These are phyloP conservation scores for Semnornis frantzii DNA, from an alignment of 2,113 vertebrate genomes.

Conservation along the genomic window DNA sequence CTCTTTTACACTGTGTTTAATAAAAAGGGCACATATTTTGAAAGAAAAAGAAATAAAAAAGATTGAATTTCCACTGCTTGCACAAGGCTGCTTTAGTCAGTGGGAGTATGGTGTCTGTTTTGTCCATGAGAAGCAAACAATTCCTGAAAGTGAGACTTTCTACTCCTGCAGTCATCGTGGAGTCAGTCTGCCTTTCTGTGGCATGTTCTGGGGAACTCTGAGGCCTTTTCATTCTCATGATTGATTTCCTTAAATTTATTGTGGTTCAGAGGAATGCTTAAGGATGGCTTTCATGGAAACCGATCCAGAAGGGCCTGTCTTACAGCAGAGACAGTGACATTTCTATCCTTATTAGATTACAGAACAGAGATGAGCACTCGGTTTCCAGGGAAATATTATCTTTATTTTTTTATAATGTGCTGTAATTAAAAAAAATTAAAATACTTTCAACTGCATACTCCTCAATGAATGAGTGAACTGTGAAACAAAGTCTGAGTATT, in stretches of 20 bases:
- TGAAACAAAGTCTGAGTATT: neutral
- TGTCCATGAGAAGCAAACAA: neutral
- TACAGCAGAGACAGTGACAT: neutral
- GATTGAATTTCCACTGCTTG: neutral
- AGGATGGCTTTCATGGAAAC: neutral
- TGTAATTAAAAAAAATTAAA: conserved; percentile 17
- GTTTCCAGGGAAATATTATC: conserved; percentile 41
- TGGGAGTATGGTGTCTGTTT: neutral
- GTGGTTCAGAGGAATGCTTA: conserved; percentile 1
- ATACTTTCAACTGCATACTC: neutral
- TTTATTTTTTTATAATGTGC: conserved; percentile 18
- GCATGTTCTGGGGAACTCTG: neutral
- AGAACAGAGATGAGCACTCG: conserved; percentile 1
- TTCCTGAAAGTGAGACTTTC: neutral
- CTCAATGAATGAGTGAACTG: neutral
- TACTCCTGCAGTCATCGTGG: neutral
- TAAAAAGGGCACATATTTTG: neutral
- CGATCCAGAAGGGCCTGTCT: conserved; percentile 26
- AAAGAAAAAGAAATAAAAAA: neutral
- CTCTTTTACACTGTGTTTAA: neutral
- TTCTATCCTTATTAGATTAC: conserved; percentile 22
- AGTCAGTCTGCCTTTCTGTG: neutral
- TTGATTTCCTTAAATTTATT: neutral
- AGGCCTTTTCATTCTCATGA: neutral
- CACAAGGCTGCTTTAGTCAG: neutral